Evolutionary conservation across 2,888 invertebrate genomes (phyloP).

Genomic region (Leistus spinibarbis): DNA sequence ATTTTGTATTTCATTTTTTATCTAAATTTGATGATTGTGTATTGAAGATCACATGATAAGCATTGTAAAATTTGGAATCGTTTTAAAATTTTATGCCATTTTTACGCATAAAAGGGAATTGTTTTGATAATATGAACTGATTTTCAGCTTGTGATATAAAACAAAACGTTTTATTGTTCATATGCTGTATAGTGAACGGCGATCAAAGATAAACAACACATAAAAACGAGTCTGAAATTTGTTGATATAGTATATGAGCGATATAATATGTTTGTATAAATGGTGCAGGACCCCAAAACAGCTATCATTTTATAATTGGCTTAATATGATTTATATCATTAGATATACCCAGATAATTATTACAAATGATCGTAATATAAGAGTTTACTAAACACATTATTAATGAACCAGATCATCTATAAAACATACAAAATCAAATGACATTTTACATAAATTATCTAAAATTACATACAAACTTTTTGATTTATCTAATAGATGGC

Average conservation of each 20-base stretch:
- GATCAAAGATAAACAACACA: slow-evolving; percentile 9
- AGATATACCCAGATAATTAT: slow-evolving; percentile 35
- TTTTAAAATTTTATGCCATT: not conserved
- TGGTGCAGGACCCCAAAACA: slow-evolving; percentile 6
- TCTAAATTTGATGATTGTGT: not conserved
- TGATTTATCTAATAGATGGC: slow-evolving; percentile 17
- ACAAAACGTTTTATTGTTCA: slow-evolving; percentile 1
- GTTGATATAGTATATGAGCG: slow-evolving; percentile 17
- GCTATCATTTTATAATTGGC: slow-evolving; percentile 25
- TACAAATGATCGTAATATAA: slow-evolving; percentile 36
- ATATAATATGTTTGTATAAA: slow-evolving; percentile 24
- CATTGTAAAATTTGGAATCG: not conserved
- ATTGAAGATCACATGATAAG: not conserved
- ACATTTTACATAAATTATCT: slow-evolving; percentile 32
- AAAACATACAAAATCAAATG: slow-evolving; percentile 36
- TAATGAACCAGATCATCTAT: slow-evolving; percentile 34
- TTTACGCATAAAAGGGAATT: not conserved
- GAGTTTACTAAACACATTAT: slow-evolving; percentile 36
- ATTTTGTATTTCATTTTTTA: not conserved
- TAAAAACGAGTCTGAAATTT: slow-evolving; percentile 18
- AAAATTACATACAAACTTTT: slow-evolving; percentile 5
- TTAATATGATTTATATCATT: slow-evolving; percentile 37
- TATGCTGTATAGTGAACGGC: not conserved
- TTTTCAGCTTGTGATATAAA: not conserved
- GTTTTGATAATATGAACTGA: not conserved